A percentile compares a stretch with the other conserved stretches of the same genome.
phyloP scores from a whole-genome alignment of 2,888 invertebrate species.

The Ophraella communa region DNA sequence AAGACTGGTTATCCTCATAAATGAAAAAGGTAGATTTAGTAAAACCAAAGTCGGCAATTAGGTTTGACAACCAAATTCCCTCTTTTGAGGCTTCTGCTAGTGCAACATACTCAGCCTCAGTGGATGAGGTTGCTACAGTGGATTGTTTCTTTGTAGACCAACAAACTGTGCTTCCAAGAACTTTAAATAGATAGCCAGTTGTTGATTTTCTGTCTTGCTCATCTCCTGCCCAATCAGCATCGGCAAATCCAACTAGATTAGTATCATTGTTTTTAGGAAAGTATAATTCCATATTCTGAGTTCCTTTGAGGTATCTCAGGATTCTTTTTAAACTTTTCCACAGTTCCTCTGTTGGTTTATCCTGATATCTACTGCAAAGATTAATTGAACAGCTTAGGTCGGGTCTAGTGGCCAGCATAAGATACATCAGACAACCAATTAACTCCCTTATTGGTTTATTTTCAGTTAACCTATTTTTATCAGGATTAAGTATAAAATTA shows the following conservation, averaged over 20 bases:
- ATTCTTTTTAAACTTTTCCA: constrained; percentile 17
- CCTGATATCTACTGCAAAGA: constrained; percentile 30
- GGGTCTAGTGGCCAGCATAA: constrained; percentile 29
- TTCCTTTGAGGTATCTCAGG: constrained; percentile 10
- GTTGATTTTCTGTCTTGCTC: no score
- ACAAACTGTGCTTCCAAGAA: no score
- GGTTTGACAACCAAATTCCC: constrained; percentile 37
- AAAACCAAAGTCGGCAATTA: constrained; percentile 8
- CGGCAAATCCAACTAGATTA: no score
- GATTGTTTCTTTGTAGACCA: constrained; percentile 49
- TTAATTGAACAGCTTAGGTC: constrained; percentile 29
- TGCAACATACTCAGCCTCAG: constrained; percentile 50
- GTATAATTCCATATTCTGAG: constrained; percentile 1
- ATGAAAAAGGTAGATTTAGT: no score
- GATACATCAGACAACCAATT: background rate
- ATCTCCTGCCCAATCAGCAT: no score
- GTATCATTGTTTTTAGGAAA: no score
- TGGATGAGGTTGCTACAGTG: constrained; percentile 46
- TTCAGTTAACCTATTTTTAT: background rate
- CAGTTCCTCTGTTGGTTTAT: constrained; percentile 16
- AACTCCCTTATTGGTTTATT: constrained; percentile 10
- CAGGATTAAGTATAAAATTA: constrained; percentile 2
- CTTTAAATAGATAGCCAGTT: no score
- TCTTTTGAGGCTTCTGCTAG: constrained; percentile 42
- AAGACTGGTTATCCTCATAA: no score